Evolutionary conservation across 1,140 invertebrate genomes (phyloP).

Genomic region (Drosophila carrolli): DNA sequence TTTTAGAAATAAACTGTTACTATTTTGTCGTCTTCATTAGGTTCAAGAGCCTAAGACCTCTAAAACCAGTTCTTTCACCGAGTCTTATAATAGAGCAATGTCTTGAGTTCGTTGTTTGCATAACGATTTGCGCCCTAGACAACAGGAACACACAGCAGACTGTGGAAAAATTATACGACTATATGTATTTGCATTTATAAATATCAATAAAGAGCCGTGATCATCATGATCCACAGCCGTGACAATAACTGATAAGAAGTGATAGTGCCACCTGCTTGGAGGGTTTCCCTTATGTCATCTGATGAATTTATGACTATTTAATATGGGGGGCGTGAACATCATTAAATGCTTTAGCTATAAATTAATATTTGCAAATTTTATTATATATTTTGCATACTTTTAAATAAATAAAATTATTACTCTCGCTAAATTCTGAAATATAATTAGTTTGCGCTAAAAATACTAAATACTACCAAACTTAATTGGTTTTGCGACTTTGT

Average conservation of each 20-base stretch:
- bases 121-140: conserved; percentile 34
- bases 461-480: not conserved
- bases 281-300: conserved; percentile 41
- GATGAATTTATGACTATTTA: conserved; percentile 21
- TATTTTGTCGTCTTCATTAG: no score
- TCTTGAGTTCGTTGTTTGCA: conserved; percentile 37
- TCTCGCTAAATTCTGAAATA: not conserved
- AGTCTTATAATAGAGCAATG: not conserved
- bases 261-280: conserved; percentile 1
- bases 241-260: conserved; percentile 56
- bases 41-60: no score
- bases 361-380: not conserved
- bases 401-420: not conserved
- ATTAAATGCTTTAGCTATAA: no score
- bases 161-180: conserved; percentile 17
- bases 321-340: not conserved
- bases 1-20: not conserved
- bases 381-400: no score
- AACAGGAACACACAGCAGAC: conserved; percentile 15
- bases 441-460: not conserved
- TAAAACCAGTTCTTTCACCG: not conserved
- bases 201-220: conserved; percentile 48
- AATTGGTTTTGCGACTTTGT: conserved; percentile 3
- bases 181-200: conserved; percentile 13
- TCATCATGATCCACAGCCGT: conserved; percentile 55